Base-by-base conservation (phyloP, 2,888 invertebrate genomes). In the Tachina fera region DNA sequence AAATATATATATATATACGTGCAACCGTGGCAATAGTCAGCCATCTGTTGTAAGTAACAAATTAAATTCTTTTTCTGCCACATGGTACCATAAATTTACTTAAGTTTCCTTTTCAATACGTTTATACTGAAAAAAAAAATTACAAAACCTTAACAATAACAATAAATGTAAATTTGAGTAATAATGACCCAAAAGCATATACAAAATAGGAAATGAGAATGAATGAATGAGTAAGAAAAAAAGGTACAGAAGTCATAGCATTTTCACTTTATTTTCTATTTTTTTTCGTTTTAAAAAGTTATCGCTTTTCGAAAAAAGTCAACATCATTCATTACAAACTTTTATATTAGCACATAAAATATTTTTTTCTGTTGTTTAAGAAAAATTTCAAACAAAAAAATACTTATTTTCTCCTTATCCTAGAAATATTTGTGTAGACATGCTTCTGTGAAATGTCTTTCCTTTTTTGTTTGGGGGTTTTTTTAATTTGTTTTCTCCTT, bases 131-230 rank as follows among this genome's bases (percentile, higher is more conserved):
- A 13, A 11, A 74, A 70, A 82, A 53, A 61, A 49, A 19, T 72
- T 49, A 74, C 77, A 78, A 78, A 74, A 68, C 68, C 47, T 67
- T 41, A 74, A 41, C 67, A 82, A 78, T 82, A 82, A 82, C 74
- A 74, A 85, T 78, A 82, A 85, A 77, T 82, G 77, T 85, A 61
- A 68, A 77, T 68, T 77, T 72, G 71, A 68, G 43, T 63, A 81
- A 77, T 84, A 77, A 72, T 65, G 72, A 80, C 41, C 41, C 41
- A 80, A 51, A 22, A 78, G 31, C 13, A 43, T 39, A 49, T 31
- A 22, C 8, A 31, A 51, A 9, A 19, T n/a, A 3, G 2, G 16
- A 45, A 31, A 60, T 47, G 14, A 61, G 47, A 31, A 60, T 47
- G 10, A 61, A 58, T 39, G 39, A 43, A 16, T 41, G 45, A 78